Evolutionary conservation across 2,113 vertebrate species (phyloP).

Genomic region (Propithecus coquereli): DNA sequence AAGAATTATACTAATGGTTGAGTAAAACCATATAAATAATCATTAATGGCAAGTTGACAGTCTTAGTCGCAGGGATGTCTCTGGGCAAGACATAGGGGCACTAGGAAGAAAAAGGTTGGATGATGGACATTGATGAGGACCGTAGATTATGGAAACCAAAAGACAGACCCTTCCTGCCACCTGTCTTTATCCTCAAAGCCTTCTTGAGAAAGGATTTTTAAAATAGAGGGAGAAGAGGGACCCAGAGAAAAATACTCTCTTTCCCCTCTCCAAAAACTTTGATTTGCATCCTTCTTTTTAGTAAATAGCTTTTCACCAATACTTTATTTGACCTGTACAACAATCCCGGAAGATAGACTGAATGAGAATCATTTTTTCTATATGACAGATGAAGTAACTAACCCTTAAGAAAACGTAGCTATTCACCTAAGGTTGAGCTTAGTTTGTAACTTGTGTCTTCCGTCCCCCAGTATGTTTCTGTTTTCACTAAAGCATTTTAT

Average conservation of each 20-base stretch:
- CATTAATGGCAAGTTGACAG: not conserved
- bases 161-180: not conserved
- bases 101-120: not conserved
- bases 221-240: not conserved
- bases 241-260: not conserved
- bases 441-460: not conserved
- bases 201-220: not conserved
- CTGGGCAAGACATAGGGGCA: not conserved
- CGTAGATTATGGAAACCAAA: not conserved
- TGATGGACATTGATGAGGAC: not conserved
- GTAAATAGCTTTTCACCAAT: not conserved
- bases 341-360: not conserved
- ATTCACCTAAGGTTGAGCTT: not conserved
- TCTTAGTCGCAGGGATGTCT: not conserved
- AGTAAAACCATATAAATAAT: not conserved
- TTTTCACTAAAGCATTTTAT: conserved; percentile 56
- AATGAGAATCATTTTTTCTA: conserved; percentile 18
- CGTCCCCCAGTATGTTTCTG: not conserved
- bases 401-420: not conserved
- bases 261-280: not conserved
- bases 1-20: conserved; percentile 10
- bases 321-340: not conserved
- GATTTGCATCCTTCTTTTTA: not conserved
- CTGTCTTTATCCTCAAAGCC: not conserved
- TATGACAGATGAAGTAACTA: conserved; percentile 2